phyloP scores from a whole-genome alignment of 1,140 invertebrate species.

The Cydia pomonella region DNA sequence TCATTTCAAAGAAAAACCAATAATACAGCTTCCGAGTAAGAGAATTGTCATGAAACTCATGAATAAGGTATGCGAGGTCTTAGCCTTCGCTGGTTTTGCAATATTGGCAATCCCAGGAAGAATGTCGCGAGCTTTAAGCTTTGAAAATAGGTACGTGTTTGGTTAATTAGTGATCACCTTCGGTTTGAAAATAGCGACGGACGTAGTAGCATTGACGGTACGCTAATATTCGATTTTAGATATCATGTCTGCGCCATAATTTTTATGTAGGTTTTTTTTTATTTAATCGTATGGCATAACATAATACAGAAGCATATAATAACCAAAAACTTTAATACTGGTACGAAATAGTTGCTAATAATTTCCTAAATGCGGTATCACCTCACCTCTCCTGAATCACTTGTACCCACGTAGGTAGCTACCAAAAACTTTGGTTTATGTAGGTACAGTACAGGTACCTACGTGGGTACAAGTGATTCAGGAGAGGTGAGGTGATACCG shows the following conservation, averaged over 20 bases:
- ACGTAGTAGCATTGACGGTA: slow-evolving; percentile 48
- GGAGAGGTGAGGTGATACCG: no score
- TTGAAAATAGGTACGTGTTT: slow-evolving; percentile 22
- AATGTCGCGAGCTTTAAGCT: slow-evolving; percentile 17
- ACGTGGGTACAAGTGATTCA: no score
- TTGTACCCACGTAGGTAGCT: no score
- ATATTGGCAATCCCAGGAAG: slow-evolving; percentile 41
- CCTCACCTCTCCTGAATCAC: no score
- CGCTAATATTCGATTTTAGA: slow-evolving; percentile 13
- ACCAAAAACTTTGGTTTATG: no score
- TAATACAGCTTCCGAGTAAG: slow-evolving; percentile 34
- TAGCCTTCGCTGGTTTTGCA: slow-evolving; percentile 39
- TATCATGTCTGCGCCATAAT: slow-evolving; percentile 35
- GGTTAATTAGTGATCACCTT: slow-evolving; percentile 45
- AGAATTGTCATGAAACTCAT: slow-evolving; percentile 34
- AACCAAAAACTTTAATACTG: no score
- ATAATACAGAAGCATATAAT: no score
- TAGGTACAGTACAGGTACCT: no score
- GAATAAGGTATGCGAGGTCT: slow-evolving; percentile 44
- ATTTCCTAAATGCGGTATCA: no score
- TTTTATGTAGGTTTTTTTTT: no score
- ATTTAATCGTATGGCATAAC: no score
- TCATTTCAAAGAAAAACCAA: slow-evolving; percentile 44
- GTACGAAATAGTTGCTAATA: no score
- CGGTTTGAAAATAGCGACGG: slow-evolving; percentile 45